phyloP scores from a whole-genome alignment of 2,113 vertebrate genomes.

The Vulpes ferrilata region DNA sequence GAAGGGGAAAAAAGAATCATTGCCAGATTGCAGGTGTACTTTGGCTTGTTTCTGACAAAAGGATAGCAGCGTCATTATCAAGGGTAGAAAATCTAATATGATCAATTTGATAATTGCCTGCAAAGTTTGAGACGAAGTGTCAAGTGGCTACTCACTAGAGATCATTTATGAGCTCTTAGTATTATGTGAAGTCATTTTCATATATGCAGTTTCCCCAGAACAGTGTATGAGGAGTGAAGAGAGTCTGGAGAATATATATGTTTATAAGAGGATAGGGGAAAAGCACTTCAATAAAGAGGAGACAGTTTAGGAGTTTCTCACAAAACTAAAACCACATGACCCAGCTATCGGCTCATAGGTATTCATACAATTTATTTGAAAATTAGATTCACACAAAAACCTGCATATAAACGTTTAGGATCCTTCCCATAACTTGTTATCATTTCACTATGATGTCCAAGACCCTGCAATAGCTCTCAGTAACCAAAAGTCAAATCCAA shows the following conservation, averaged over 20 bases:
- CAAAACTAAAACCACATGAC: background rate
- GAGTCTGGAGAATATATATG: background rate
- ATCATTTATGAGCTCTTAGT: background rate
- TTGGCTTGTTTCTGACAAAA: background rate
- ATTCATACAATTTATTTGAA: background rate
- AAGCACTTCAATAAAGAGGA: background rate
- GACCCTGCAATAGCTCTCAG: background rate
- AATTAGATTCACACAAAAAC: background rate
- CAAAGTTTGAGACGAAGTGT: background rate
- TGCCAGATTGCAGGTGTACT: background rate
- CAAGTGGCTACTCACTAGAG: background rate
- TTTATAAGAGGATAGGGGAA: background rate
- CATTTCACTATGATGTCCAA: background rate
- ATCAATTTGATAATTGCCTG: background rate
- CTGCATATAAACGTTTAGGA: background rate
- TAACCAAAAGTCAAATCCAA: background rate
- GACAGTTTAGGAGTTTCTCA: background rate
- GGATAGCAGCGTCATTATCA: background rate
- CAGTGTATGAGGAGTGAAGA: background rate
- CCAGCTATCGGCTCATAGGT: background rate
- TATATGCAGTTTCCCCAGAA: background rate
- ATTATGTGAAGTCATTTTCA: background rate
- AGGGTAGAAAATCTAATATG: background rate
- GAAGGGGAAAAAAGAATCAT: background rate
- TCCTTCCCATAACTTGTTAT: background rate